A percentile compares a stretch with the other conserved stretches of the same genome.
Conservation (phyloP, 1,140 invertebrate species). For the Leptinotarsa undecemlineata region DNA sequence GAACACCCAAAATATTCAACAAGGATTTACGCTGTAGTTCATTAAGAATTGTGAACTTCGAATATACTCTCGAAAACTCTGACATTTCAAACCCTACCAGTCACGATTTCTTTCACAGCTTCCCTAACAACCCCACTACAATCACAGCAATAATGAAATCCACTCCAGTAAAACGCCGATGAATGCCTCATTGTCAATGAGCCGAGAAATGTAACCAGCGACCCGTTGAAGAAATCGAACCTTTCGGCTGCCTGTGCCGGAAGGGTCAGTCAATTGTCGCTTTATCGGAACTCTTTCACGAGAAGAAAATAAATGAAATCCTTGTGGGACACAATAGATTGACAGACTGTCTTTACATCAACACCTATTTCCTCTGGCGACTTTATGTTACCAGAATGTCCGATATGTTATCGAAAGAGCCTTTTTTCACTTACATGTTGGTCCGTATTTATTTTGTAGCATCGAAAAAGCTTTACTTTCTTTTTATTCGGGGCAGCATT, state of each 20-base stretch:
- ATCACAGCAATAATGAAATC: slow-evolving; percentile 15
- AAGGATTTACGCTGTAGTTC: no score
- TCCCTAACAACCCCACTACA: background rate
- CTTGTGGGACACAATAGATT: slow-evolving; percentile 40
- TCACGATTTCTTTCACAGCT: no score
- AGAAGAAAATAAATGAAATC: slow-evolving; percentile 45
- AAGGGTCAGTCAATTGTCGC: slow-evolving; percentile 43
- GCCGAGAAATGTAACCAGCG: slow-evolving; percentile 35
- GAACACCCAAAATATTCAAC: no score
- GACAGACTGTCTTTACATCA: slow-evolving; percentile 37
- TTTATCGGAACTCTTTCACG: slow-evolving; percentile 42
- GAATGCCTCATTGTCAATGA: slow-evolving; percentile 21
- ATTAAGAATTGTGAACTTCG: no score
- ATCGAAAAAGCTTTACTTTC: slow-evolving; percentile 7
- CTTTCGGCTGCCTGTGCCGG: slow-evolving; percentile 33
- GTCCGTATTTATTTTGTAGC: slow-evolving; percentile 19
- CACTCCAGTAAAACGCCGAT: slow-evolving; percentile 19
- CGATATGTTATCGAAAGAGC: slow-evolving; percentile 24
- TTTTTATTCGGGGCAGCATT: slow-evolving; percentile 9
- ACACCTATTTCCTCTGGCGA: slow-evolving; percentile 33
- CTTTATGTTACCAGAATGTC: slow-evolving; percentile 22
- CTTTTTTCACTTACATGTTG: slow-evolving; percentile 15
- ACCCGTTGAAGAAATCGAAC: slow-evolving; percentile 34
- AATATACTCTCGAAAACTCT: no score
- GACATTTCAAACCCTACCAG: no score